Conservation (phyloP, 2,888 invertebrate genomes). For the Melanostoma mellinum region DNA sequence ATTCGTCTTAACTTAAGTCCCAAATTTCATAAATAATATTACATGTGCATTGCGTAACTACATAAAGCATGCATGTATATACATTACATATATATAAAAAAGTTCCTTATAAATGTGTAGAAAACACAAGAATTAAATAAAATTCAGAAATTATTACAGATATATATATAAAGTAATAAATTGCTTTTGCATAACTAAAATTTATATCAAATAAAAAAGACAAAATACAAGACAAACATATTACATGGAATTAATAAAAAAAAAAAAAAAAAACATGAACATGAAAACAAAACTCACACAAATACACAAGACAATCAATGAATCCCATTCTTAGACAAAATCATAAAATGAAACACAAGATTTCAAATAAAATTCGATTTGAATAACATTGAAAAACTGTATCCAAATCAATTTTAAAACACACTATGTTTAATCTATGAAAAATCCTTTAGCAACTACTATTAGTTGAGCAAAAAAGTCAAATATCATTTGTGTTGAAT, state of each 20-base stretch:
- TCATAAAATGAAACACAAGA: conserved; percentile 44
- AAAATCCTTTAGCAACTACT: conserved; percentile 58
- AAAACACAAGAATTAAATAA: conserved; percentile 38
- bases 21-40: conserved; percentile 17
- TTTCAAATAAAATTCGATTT: conserved; percentile 32
- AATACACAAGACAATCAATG: conserved; percentile 73
- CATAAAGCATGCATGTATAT: conserved; percentile 7
- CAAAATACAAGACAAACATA: conserved; percentile 19
- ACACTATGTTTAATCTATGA: conserved; percentile 46
- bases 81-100: conserved; percentile 22
- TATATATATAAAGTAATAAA: conserved; percentile 56
- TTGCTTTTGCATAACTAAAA: conserved; percentile 67
- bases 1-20: neutral
- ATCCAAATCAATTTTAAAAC: conserved; percentile 54
- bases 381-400: conserved; percentile 15
- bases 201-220: conserved; percentile 51
- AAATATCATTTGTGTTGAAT: conserved; percentile 16
- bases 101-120: conserved; percentile 71
- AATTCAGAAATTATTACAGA: conserved; percentile 49
- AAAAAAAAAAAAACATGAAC: conserved; percentile 48
- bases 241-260: neutral
- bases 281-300: conserved; percentile 66
- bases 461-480: conserved; percentile 67
- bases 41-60: conserved; percentile 34
- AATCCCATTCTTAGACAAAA: conserved; percentile 59